Base-by-base conservation (phyloP, 2,113 vertebrate genomes). In the Amazona guildingii region DNA sequence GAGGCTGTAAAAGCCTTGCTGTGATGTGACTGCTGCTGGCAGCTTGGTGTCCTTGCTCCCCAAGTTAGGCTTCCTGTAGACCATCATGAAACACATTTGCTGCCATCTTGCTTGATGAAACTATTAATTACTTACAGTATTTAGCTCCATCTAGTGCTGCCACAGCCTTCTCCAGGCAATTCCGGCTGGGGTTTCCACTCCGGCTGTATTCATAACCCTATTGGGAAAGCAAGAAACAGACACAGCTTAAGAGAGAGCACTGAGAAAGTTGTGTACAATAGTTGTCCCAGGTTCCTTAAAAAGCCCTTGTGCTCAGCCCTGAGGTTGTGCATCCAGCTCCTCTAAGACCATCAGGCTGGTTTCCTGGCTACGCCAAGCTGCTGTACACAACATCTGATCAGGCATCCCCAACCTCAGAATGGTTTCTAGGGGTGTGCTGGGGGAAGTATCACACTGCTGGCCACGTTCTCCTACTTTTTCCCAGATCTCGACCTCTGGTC, bases 141-240 rank as follows among this genome's bases (percentile, higher is more conserved):
- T 99, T 98, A 37, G 99, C 99, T 59, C 99, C 99, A 97, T 99
- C 99, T 37, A 99, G 83, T 4, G 96, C 97, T 17, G 99, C 99
- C 33, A 98, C 98, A 3, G 98, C 98, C 94, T 98, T 99, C 92
- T 99, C 99, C 75, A 99, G 97, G 87, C 98, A 98, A 27, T 98
- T 98, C 72, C 99, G 98, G 11, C 98, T 99, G 1, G 99, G 99
- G 94, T 99, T 99, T 96, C 99, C 99, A 97, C 98, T 98, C 20
- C 99, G 98, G 89, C 98, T 98, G 80, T 99, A 99, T 2, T 98
- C 99, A 94, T 98, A 99, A 2, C 98, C 98, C 99, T 99, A 41
- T 35, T 61, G 16, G 24, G 76, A 87, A 93, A 91, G 48, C 12
- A 51, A 43, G 25, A 51, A 41, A 64, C 14, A 78, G 48, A 13